Evolutionary conservation across 2,888 invertebrate genomes (phyloP).

Genomic region (Hydraecia micacea): DNA sequence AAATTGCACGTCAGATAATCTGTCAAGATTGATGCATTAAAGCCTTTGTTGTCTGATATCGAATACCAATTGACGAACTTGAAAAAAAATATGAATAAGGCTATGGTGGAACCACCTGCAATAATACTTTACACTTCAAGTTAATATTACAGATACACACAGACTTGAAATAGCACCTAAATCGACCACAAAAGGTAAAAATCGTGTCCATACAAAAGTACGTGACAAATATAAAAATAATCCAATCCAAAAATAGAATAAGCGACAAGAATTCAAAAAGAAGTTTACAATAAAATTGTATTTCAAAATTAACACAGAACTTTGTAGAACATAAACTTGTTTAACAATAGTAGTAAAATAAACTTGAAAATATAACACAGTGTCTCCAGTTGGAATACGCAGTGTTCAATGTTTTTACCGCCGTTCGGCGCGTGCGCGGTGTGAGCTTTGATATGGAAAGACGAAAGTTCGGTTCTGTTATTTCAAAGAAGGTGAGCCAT

Average conservation of each 20-base stretch:
- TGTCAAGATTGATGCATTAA: constrained; percentile 40
- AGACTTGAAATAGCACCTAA: constrained; percentile 13
- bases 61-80: neutral
- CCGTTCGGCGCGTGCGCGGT: constrained; percentile 66
- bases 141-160: constrained; percentile 11
- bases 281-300: constrained; percentile 29
- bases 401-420: constrained; percentile 62
- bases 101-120: constrained; percentile 36
- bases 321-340: constrained; percentile 43
- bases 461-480: constrained; percentile 57
- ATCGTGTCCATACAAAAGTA: constrained; percentile 33
- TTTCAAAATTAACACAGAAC: constrained; percentile 55
- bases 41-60: constrained; percentile 30
- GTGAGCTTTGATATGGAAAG: constrained; percentile 51
- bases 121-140: constrained; percentile 2
- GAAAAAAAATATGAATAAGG: neutral
- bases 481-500: constrained; percentile 53
- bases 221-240: constrained; percentile 55
- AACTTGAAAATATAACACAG: constrained; percentile 54
- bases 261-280: constrained; percentile 39
- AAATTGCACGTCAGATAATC: constrained; percentile 55
- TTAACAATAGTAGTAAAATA: constrained; percentile 45
- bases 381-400: constrained; percentile 62
- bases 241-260: constrained; percentile 42
- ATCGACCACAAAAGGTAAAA: constrained; percentile 37